Evolutionary conservation across 2,113 vertebrate species (phyloP).

Genomic region (Cephalopholis sonnerati): DNA sequence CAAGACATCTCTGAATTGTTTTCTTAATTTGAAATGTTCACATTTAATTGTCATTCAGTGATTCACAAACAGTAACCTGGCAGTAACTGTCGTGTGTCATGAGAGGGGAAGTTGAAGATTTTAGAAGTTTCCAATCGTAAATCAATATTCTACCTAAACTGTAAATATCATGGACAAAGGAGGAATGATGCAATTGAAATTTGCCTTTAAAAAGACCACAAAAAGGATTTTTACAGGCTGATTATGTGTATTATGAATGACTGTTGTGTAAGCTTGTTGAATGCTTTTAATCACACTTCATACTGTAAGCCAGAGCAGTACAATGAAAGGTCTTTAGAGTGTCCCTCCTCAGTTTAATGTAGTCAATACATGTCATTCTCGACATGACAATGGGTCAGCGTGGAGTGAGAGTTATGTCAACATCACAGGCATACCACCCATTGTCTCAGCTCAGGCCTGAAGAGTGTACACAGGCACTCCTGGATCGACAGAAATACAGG

Average conservation of each 20-base stretch:
- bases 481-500: neutral
- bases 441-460: conserved; percentile 36
- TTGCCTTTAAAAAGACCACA: neutral
- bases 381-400: conserved; percentile 1
- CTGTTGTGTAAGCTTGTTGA: neutral
- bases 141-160: neutral
- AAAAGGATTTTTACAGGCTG: neutral
- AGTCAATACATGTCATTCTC: neutral
- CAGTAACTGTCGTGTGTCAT: neutral
- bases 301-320: neutral
- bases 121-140: too few relatives aligned
- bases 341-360: neutral
- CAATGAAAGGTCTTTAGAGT: neutral
- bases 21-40: neutral
- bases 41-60: neutral
- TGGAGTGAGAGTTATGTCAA: conserved; percentile 26
- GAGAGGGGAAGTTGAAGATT: neutral
- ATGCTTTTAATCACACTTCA: neutral
- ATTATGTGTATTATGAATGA: neutral
- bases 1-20: fast-evolving
- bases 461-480: conserved; percentile 47
- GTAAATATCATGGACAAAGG: neutral
- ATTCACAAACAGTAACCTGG: neutral
- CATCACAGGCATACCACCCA: neutral
- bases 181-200: neutral